These are phyloP conservation scores for Habroteleia sp. DNA, from an alignment of 2,888 invertebrate genomes.

Conservation along the genomic window DNA sequence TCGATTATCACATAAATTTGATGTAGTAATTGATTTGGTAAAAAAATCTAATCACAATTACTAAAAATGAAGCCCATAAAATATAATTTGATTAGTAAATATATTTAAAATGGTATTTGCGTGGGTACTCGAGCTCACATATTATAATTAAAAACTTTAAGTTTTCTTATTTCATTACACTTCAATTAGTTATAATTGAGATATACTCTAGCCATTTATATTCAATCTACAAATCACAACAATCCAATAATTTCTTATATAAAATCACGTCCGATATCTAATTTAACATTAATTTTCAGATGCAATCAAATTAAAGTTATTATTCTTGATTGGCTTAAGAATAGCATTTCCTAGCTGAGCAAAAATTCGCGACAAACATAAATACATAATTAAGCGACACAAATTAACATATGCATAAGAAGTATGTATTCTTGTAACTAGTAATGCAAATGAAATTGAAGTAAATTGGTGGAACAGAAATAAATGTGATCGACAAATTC, in stretches of 20 bases:
- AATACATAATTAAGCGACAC: slow-evolving; percentile 4
- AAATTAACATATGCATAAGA: neutral
- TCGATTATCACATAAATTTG: too few relatives aligned
- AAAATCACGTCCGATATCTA: slow-evolving; percentile 7
- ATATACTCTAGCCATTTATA: slow-evolving; percentile 1
- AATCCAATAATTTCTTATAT: slow-evolving; percentile 16
- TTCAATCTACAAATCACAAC: slow-evolving; percentile 1
- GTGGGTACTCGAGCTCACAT: too few relatives aligned
- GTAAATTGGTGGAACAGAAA: slow-evolving; percentile 22
- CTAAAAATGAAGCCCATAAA: too few relatives aligned
- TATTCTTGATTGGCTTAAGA: neutral
- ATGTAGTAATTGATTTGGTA: too few relatives aligned
- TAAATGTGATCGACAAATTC: slow-evolving; percentile 7
- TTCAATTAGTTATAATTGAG: slow-evolving; percentile 8
- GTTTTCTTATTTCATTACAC: too few relatives aligned
- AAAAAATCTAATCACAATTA: too few relatives aligned
- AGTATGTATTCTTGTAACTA: slow-evolving; percentile 12
- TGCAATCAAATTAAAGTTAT: slow-evolving; percentile 1
- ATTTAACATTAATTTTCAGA: slow-evolving; percentile 1
- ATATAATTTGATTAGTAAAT: too few relatives aligned
- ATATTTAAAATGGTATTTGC: too few relatives aligned
- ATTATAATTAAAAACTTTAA: too few relatives aligned
- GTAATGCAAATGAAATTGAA: slow-evolving; percentile 13
- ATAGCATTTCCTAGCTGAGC: too few relatives aligned
- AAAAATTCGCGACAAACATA: slow-evolving; percentile 1